Percentiles rank a stretch among this genome's conserved stretches.
These are phyloP conservation scores for Mormoops blainvillei DNA, from an alignment of 2,113 vertebrate species.

Conservation along the genomic window DNA sequence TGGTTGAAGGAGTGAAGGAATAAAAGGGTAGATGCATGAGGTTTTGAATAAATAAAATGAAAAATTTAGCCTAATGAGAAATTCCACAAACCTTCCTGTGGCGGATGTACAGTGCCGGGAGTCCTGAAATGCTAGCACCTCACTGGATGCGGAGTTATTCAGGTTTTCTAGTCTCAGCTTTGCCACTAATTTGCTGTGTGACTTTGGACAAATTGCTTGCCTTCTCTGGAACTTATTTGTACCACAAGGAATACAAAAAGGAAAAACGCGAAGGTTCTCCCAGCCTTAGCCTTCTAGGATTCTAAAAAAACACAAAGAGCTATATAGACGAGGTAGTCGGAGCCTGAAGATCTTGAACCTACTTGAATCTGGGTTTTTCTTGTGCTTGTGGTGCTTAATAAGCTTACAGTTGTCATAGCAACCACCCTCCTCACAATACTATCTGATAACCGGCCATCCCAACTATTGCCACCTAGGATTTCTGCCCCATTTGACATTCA, in stretches of 20 bases:
- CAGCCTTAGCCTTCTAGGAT: background rate
- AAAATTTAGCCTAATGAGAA: background rate
- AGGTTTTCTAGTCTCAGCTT: background rate
- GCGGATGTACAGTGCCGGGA: background rate
- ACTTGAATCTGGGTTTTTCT: background rate
- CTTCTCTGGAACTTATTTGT: background rate
- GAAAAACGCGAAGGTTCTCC: background rate
- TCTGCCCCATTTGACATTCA: background rate
- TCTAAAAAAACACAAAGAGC: background rate
- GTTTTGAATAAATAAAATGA: background rate
- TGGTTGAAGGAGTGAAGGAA: background rate
- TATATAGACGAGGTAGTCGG: background rate
- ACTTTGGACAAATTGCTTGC: slow-evolving; percentile 1
- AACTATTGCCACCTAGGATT: background rate
- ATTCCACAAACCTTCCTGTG: background rate
- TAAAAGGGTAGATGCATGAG: background rate
- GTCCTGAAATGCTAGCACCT: background rate
- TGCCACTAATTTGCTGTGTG: background rate
- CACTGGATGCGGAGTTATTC: background rate
- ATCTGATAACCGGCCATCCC: background rate
- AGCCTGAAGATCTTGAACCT: background rate
- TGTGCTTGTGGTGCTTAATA: background rate
- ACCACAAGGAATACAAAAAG: background rate
- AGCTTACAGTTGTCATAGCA: slow-evolving; percentile 31
- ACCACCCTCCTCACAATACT: background rate